These are phyloP conservation scores for Craterocephalus amniculus DNA, from an alignment of 2,797 vertebrate species.

Conservation along the genomic window DNA sequence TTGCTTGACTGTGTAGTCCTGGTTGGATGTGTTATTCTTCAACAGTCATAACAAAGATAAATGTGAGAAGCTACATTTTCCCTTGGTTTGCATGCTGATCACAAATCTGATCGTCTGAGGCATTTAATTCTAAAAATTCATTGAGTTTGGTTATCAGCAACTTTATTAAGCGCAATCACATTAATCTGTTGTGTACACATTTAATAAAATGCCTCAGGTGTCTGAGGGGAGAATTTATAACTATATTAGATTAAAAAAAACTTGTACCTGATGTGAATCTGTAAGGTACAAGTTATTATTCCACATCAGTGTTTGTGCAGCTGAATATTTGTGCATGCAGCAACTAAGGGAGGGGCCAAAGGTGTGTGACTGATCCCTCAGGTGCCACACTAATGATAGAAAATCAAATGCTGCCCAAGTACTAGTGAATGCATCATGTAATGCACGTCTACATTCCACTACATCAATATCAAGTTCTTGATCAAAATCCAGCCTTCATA, in stretches of 20 bases:
- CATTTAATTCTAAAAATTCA: conserved; percentile 18
- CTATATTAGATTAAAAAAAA: conserved; percentile 1
- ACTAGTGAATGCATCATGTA: no score
- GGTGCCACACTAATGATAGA: no score
- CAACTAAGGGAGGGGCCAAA: no score
- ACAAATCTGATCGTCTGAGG: conserved; percentile 18
- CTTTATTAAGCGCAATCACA: background rate
- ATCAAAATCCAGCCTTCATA: no score
- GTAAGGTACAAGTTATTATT: background rate
- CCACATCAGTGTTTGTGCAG: background rate
- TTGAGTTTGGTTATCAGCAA: background rate
- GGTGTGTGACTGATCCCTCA: no score
- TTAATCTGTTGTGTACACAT: conserved; percentile 9
- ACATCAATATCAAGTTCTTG: no score
- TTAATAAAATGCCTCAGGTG: background rate
- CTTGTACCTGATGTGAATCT: background rate
- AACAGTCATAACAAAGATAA: conserved; percentile 38
- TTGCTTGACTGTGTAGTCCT: background rate
- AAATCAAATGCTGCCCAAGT: no score
- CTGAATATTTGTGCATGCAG: background rate
- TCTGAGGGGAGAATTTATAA: background rate
- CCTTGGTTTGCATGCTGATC: conserved; percentile 18
- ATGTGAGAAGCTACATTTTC: background rate
- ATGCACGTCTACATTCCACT: no score
- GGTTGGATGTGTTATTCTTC: background rate